These are phyloP conservation scores for Brachypalpus laphriformis DNA, from an alignment of 2,888 invertebrate species.

Conservation along the genomic window DNA sequence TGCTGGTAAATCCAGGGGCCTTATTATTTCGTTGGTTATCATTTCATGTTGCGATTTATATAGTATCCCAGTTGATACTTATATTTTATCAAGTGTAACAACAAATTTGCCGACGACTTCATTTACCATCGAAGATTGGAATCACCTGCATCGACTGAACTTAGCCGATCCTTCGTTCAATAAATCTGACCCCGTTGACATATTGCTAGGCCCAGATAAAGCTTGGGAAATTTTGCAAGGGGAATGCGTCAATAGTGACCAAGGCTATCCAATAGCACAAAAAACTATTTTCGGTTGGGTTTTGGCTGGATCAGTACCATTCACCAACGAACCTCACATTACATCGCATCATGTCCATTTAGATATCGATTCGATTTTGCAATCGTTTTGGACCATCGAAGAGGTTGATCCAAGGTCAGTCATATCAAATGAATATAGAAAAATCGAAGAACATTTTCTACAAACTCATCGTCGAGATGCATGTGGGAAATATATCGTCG, in stretches of 20 bases:
- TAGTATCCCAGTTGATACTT: neutral
- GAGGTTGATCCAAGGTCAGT: neutral
- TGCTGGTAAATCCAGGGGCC: neutral
- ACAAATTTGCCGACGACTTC: neutral
- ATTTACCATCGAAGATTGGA: constrained; percentile 23
- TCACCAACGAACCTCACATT: too few relatives aligned
- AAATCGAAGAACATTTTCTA: constrained; percentile 56
- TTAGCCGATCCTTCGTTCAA: constrained; percentile 57
- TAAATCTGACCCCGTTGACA: constrained; percentile 27
- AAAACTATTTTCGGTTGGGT: neutral
- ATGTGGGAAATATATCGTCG: too few relatives aligned
- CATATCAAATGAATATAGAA: constrained; percentile 12
- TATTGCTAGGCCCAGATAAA: neutral
- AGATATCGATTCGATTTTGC: constrained; percentile 2
- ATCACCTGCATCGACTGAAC: constrained; percentile 24
- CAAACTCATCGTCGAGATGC: neutral
- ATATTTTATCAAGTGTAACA: constrained; percentile 9
- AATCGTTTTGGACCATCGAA: constrained; percentile 3
- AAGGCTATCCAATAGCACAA: neutral
- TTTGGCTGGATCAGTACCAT: neutral
- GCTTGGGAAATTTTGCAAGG: neutral
- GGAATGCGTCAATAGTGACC: neutral
- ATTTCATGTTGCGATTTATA: neutral
- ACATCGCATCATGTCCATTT: neutral
- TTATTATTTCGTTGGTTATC: neutral